Percentiles rank a stretch among this genome's conserved stretches.
These are phyloP conservation scores for Dolichallabes microphthalmus DNA, from an alignment of 2,113 vertebrate species.

Conservation along the genomic window DNA sequence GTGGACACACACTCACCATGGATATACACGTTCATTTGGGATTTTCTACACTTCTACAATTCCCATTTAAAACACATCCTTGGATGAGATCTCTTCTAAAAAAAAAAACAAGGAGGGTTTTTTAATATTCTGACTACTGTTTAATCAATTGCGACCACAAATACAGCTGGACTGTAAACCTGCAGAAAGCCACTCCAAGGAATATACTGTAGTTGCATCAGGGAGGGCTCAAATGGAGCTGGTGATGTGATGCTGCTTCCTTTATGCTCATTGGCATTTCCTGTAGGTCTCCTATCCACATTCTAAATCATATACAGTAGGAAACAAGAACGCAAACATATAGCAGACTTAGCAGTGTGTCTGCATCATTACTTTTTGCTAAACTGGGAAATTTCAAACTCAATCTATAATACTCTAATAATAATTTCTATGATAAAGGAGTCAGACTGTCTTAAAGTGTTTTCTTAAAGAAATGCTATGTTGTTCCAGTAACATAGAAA, in stretches of 20 bases:
- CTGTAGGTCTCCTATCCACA: conserved; percentile 1
- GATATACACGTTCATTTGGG: not conserved
- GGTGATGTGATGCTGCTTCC: not conserved
- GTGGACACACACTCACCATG: conserved; percentile 11
- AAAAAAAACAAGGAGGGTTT: not conserved
- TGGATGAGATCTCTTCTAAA: not conserved
- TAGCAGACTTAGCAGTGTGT: not conserved
- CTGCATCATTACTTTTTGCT: not conserved
- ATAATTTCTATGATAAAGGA: no score
- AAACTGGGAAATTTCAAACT: not conserved
- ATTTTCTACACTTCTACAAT: conserved; percentile 3
- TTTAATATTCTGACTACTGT: not conserved
- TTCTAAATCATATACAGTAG: conserved; percentile 1
- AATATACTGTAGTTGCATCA: not conserved
- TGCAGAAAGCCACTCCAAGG: not conserved
- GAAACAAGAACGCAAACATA: not conserved
- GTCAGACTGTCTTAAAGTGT: no score
- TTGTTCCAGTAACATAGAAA: no score
- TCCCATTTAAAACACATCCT: not conserved
- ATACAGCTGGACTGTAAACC: not conserved
- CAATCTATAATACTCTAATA: not conserved
- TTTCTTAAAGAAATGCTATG: no score
- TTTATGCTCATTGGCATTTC: conserved; percentile 17
- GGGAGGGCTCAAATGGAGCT: not conserved
- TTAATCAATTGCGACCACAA: not conserved